A percentile compares a stretch with the other conserved stretches of the same genome.
Conservation (phyloP, 53 echinoderm and acorn worm genomes). For the Antedon mediterranea region DNA sequence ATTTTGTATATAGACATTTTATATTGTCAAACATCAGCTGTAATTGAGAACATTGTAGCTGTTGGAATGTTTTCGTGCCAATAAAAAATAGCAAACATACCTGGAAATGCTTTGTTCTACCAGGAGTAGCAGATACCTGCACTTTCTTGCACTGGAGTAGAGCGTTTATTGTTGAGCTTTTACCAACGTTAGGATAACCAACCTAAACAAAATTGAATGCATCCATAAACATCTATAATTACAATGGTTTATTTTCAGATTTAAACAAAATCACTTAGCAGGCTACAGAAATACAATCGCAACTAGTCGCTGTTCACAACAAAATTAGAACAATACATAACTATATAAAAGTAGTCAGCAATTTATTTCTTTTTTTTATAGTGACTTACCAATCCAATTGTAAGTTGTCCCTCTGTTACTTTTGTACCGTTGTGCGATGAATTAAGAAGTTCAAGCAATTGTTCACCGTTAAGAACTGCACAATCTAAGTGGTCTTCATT, state of each 20-base stretch:
- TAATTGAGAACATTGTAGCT: too few species aligned
- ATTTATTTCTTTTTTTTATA: neutral
- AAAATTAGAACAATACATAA: too few species aligned
- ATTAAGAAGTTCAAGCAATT: slow-evolving; percentile 54
- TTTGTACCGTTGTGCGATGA: slow-evolving; percentile 46
- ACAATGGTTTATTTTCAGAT: too few species aligned
- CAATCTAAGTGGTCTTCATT: neutral
- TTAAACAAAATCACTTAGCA: too few species aligned
- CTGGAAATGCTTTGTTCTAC: slow-evolving; percentile 98
- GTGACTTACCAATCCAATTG: slow-evolving; percentile 82
- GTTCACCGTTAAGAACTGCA: slow-evolving; percentile 59
- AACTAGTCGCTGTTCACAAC: too few species aligned
- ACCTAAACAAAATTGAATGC: slow-evolving; percentile 34
- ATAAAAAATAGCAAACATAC: too few species aligned
- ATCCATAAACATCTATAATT: too few species aligned
- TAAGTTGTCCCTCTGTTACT: slow-evolving; percentile 56
- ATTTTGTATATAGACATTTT: too few species aligned
- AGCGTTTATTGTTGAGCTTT: slow-evolving; percentile 98
- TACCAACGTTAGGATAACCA: slow-evolving; percentile 96
- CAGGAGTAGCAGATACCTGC: slow-evolving; percentile 89
- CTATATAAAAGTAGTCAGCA: too few species aligned
- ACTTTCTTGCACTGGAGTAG: slow-evolving; percentile 90
- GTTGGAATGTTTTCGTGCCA: neutral
- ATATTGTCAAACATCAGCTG: too few species aligned
- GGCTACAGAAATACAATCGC: too few species aligned